These are phyloP conservation scores for Caranx ignobilis DNA, from an alignment of 2,113 vertebrate genomes.

Conservation along the genomic window DNA sequence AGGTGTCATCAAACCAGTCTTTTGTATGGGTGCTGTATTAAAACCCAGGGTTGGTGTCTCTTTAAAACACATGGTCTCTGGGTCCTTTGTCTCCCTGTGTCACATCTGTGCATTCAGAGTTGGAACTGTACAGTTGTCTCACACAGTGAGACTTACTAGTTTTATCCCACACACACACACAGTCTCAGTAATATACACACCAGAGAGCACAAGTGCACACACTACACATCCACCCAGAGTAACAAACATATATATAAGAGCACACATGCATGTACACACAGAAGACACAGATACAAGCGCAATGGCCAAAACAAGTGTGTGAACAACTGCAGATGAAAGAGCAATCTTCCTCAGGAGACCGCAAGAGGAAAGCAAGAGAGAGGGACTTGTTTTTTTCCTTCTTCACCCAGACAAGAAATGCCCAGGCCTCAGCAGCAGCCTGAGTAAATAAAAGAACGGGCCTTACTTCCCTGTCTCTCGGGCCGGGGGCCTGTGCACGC, in stretches of 20 bases:
- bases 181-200: conserved; percentile 24
- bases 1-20: not conserved
- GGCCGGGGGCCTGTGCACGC: conserved; percentile 89
- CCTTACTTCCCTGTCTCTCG: conserved; percentile 97
- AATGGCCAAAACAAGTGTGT: conserved; percentile 91
- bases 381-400: conserved; percentile 87
- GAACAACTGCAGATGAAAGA: conserved; percentile 96
- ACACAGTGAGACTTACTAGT: conserved; percentile 16
- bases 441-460: conserved; percentile 99
- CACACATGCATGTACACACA: conserved; percentile 62
- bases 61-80: not conserved
- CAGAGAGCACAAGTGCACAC: conserved; percentile 3
- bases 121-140: not conserved
- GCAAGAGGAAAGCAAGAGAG: conserved; percentile 76
- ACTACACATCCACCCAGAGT: conserved; percentile 14
- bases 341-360: conserved; percentile 78
- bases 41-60: not conserved
- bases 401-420: conserved; percentile 98
- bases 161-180: not conserved
- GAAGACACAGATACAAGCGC: conserved; percentile 57
- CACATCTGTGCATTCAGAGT: too few relatives aligned
- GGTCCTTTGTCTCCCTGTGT: conserved; percentile 9
- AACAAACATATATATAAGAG: conserved; percentile 46
- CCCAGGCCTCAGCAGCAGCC: conserved; percentile 95
- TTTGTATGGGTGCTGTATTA: not conserved